These are phyloP conservation scores for Pachyrhynchus sulphureomaculatus DNA, from an alignment of 1,140 invertebrate genomes.

Conservation along the genomic window DNA sequence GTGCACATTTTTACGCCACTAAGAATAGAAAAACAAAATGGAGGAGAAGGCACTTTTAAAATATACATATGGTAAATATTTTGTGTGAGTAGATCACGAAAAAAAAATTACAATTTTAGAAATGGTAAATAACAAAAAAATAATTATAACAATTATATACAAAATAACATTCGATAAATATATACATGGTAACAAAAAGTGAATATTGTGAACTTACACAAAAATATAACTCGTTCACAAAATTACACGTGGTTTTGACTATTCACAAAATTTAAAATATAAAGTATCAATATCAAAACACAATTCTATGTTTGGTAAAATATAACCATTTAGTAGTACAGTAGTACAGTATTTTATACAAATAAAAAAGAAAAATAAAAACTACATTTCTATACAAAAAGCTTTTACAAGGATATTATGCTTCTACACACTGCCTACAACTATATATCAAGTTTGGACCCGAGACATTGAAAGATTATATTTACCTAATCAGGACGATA, in stretches of 20 bases:
- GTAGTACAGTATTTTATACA: too few relatives aligned
- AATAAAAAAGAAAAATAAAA: neutral
- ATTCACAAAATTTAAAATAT: too few relatives aligned
- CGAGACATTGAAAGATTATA: conserved; percentile 11
- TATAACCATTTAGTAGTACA: too few relatives aligned
- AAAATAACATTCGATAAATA: conserved; percentile 13
- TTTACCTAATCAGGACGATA: conserved; percentile 1
- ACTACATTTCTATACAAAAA: neutral
- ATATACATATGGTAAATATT: neutral
- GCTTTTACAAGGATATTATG: neutral
- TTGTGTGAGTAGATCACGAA: too few relatives aligned
- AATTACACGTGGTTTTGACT: neutral
- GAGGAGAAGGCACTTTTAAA: conserved; percentile 14
- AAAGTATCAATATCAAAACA: neutral
- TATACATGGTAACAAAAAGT: conserved; percentile 7
- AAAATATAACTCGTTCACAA: neutral
- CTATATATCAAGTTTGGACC: conserved; percentile 25
- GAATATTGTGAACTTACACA: neutral
- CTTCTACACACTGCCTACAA: neutral
- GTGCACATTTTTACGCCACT: conserved; percentile 11
- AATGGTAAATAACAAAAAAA: neutral
- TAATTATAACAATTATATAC: conserved; percentile 2
- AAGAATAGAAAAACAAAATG: conserved; percentile 6
- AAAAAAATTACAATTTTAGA: too few relatives aligned
- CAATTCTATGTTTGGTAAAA: neutral